phyloP scores from a whole-genome alignment of 2,113 vertebrate genomes.

The Narcine bancroftii region DNA sequence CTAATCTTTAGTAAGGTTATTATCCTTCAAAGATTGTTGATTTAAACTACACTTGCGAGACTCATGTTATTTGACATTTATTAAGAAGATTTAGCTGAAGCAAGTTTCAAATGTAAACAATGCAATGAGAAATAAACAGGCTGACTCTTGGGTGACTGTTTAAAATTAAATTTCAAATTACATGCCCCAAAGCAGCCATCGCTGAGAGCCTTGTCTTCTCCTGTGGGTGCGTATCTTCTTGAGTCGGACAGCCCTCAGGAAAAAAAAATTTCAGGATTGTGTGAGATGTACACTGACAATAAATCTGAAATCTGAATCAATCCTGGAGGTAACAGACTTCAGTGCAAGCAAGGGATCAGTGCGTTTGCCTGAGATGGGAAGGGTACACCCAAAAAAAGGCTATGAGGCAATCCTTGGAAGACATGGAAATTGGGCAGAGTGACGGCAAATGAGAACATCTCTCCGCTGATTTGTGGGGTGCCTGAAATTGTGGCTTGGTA shows the following conservation, averaged over 20 bases:
- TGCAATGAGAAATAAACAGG: conserved; percentile 8
- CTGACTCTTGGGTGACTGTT: not conserved
- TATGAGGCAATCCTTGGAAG: not conserved
- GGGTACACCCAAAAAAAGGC: not conserved
- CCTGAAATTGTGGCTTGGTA: too few species aligned
- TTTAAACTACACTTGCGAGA: not conserved
- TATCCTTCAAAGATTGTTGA: not conserved
- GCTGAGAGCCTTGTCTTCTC: not conserved
- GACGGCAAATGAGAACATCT: not conserved
- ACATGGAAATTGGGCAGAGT: not conserved
- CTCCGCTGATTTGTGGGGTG: not conserved
- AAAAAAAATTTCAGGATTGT: too few species aligned
- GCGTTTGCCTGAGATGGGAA: not conserved
- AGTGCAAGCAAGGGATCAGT: not conserved
- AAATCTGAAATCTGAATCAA: too few species aligned
- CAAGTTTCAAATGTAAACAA: not conserved
- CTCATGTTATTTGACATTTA: conserved; percentile 6
- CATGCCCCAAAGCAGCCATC: not conserved
- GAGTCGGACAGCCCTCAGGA: too few species aligned
- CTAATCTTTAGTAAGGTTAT: not conserved
- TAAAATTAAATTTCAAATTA: conserved; percentile 5
- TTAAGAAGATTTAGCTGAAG: not conserved
- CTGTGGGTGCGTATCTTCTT: not conserved
- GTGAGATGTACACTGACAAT: too few species aligned
- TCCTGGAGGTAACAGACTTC: not conserved